These are phyloP conservation scores for Eumaeus atala DNA, from an alignment of 1,140 invertebrate genomes.

Conservation along the genomic window DNA sequence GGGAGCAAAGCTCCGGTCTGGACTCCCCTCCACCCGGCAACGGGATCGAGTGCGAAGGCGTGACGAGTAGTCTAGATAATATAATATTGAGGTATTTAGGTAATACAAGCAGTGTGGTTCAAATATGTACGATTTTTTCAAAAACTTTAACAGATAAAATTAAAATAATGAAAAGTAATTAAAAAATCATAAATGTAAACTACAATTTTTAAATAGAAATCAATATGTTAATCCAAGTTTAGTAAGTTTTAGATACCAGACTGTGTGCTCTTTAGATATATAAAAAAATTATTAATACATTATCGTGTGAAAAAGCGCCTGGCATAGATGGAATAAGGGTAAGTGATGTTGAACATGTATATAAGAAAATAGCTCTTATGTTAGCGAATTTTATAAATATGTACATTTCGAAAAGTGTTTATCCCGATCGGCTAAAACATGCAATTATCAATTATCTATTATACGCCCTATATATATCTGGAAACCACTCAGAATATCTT, in stretches of 20 bases:
- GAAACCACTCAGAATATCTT: slow-evolving; percentile 13
- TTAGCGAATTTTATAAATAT: slow-evolving; percentile 18
- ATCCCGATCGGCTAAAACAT: slow-evolving; percentile 19
- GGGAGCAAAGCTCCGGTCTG: too few relatives aligned
- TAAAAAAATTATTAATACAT: too few relatives aligned
- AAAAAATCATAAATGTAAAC: slow-evolving; percentile 15
- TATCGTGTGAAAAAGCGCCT: too few relatives aligned
- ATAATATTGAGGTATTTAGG: slow-evolving; percentile 29
- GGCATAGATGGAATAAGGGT: too few relatives aligned
- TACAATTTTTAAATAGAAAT: too few relatives aligned
- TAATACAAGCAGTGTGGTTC: slow-evolving; percentile 16
- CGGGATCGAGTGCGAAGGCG: too few relatives aligned
- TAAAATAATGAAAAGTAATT: neutral
- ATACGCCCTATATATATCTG: slow-evolving; percentile 19
- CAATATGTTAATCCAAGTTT: slow-evolving; percentile 19
- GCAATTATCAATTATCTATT: too few relatives aligned
- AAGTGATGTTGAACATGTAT: slow-evolving; percentile 19
- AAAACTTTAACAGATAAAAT: slow-evolving; percentile 2
- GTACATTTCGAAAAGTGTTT: neutral
- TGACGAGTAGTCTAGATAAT: slow-evolving; percentile 20
- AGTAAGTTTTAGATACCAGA: slow-evolving; percentile 24
- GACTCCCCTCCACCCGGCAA: too few relatives aligned
- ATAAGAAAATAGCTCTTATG: slow-evolving; percentile 13
- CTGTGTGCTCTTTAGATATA: too few relatives aligned
- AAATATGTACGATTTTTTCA: slow-evolving; percentile 21